Percentiles rank a stretch among this genome's conserved stretches.
These are phyloP conservation scores for Sander lucioperca DNA, from an alignment of 2,113 vertebrate genomes.

Conservation along the genomic window DNA sequence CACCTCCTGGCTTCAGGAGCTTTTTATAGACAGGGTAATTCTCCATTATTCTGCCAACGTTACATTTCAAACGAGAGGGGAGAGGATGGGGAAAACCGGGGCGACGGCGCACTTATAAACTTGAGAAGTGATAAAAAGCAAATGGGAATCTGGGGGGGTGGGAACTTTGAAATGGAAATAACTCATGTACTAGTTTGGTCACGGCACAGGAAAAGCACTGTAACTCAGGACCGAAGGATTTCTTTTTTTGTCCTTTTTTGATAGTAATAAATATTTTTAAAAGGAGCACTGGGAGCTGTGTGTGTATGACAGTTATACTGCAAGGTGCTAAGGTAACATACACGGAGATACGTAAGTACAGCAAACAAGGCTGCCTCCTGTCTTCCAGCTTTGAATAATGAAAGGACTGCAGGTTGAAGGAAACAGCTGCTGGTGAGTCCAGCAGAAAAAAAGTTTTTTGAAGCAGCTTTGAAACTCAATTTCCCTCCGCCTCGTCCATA, in stretches of 20 bases:
- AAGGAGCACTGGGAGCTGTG: constrained; percentile 1
- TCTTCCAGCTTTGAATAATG: constrained; percentile 61
- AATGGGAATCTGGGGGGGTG: constrained; percentile 10
- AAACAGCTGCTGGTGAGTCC: constrained; percentile 42
- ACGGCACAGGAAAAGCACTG: constrained; percentile 4
- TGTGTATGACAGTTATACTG: constrained; percentile 24
- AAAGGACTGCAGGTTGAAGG: constrained; percentile 23
- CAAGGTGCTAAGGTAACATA: constrained; percentile 46
- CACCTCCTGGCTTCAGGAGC: constrained; percentile 70
- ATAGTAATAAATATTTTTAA: constrained; percentile 45
- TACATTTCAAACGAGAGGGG: constrained; percentile 61
- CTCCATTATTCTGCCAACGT: constrained; percentile 69
- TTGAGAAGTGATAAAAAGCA: constrained; percentile 59
- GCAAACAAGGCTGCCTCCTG: constrained; percentile 47
- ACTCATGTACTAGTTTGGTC: constrained; percentile 26
- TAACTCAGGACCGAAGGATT: constrained; percentile 13
- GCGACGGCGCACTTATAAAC: constrained; percentile 31
- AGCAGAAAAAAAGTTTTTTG: constrained; percentile 43
- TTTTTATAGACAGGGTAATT: constrained; percentile 76
- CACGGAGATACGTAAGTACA: constrained; percentile 27
- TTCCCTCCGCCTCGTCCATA: constrained; percentile 21
- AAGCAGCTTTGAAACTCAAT: constrained; percentile 28
- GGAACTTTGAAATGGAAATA: constrained; percentile 42
- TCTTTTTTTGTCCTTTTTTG: constrained; percentile 10
- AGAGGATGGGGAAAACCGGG: constrained; percentile 18